Conservation (phyloP, 1,140 invertebrate genomes). For the Charaxes varanes region DNA sequence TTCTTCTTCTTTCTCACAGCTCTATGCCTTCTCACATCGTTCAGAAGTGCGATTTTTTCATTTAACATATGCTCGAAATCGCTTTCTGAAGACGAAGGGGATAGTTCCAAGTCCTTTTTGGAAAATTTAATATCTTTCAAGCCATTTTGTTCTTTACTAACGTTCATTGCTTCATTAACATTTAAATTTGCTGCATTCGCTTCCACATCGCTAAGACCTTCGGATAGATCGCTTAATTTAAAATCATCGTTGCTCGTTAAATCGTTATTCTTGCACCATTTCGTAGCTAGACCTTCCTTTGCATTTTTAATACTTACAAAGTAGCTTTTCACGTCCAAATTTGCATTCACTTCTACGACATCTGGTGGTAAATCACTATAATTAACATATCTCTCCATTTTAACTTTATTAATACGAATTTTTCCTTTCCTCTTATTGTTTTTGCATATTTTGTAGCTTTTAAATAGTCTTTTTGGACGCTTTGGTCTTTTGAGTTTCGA, state of each 20-base stretch:
- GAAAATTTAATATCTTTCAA: conserved; percentile 32
- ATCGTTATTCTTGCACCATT: conserved; percentile 13
- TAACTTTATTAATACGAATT: conserved; percentile 20
- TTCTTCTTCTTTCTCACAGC: conserved; percentile 50
- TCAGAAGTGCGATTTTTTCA: conserved; percentile 29
- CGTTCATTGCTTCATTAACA: conserved; percentile 2
- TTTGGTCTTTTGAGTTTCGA: conserved; percentile 28
- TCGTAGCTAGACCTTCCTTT: conserved; percentile 16
- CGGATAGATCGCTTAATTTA: conserved; percentile 25
- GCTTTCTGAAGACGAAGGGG: conserved; percentile 45
- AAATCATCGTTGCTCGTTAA: conserved; percentile 13
- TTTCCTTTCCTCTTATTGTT: conserved; percentile 18
- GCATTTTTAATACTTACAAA: conserved; percentile 28
- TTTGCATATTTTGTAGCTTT: conserved; percentile 27
- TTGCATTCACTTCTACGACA: conserved; percentile 32
- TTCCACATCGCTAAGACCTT: conserved; percentile 28
- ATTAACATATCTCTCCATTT: conserved; percentile 28
- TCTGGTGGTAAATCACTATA: conserved; percentile 30
- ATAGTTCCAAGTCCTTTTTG: conserved; percentile 51
- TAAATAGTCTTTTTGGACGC: conserved; percentile 16
- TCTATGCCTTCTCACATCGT: conserved; percentile 44
- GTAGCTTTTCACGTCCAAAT: conserved; percentile 30
- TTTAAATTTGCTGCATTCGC: conserved; percentile 17
- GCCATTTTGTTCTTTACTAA: conserved; percentile 15
- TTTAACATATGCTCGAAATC: conserved; percentile 36